Evolutionary conservation across 2,888 invertebrate genomes (phyloP).

Genomic region (Cenopis cana): DNA sequence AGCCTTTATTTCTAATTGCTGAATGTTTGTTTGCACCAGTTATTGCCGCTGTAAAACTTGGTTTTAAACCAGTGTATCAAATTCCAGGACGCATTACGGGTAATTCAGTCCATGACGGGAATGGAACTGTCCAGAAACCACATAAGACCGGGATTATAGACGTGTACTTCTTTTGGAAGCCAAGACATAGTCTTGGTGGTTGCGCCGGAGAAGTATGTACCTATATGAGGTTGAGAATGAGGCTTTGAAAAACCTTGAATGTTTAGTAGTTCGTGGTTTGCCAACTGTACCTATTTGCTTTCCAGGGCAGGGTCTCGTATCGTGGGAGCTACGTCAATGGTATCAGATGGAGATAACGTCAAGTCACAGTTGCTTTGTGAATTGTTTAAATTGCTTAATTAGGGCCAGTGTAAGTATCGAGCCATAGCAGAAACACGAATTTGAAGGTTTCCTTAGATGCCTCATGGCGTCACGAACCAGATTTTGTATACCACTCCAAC

Average conservation of each 20-base stretch:
- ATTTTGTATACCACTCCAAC: too few relatives aligned
- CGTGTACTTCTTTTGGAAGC: background rate
- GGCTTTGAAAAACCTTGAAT: background rate
- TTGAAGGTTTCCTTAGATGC: background rate
- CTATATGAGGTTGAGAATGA: background rate
- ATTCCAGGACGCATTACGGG: too few relatives aligned
- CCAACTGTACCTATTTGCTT: conserved; percentile 5
- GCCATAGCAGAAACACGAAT: background rate
- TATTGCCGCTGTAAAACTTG: too few relatives aligned
- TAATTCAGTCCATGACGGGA: too few relatives aligned
- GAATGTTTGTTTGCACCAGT: too few relatives aligned
- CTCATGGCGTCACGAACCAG: background rate
- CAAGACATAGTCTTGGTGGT: background rate
- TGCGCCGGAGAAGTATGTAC: background rate
- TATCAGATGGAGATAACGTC: conserved; percentile 36
- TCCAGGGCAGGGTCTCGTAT: conserved; percentile 4
- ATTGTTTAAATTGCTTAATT: conserved; percentile 30
- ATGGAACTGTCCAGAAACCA: background rate
- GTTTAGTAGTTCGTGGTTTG: background rate
- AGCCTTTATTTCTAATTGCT: too few relatives aligned
- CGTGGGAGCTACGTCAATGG: conserved; percentile 26
- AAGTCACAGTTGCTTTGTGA: conserved; percentile 20
- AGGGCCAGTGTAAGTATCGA: background rate
- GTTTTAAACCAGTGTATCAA: too few relatives aligned
- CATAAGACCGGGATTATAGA: background rate